phyloP scores from a whole-genome alignment of 2,797 vertebrate species.

The Gobio occitaniae region DNA sequence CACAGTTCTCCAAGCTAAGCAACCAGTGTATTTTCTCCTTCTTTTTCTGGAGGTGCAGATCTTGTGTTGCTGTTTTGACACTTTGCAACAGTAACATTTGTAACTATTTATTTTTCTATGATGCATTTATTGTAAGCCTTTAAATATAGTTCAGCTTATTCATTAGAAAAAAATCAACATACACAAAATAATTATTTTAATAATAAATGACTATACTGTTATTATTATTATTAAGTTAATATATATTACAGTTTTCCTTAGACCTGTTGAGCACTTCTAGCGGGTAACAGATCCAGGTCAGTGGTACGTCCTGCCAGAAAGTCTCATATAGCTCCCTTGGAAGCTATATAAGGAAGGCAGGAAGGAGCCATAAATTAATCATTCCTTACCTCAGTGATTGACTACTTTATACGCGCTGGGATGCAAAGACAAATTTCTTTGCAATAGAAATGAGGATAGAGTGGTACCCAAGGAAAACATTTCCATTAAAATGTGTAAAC shows the following conservation, averaged over 20 bases:
- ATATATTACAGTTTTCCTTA: neutral
- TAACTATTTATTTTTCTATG: neutral
- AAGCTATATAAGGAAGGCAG: slow-evolving; percentile 39
- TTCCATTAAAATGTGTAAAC: slow-evolving; percentile 57
- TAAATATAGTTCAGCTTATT: neutral
- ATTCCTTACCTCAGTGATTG: slow-evolving; percentile 56
- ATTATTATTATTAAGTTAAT: too few relatives aligned
- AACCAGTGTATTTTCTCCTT: neutral
- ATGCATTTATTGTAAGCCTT: neutral
- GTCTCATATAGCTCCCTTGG: slow-evolving; percentile 44
- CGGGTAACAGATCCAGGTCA: slow-evolving; percentile 54
- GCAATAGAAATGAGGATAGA: slow-evolving; percentile 57
- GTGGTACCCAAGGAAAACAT: slow-evolving; percentile 60
- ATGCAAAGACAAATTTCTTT: slow-evolving; percentile 60
- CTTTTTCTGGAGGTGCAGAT: neutral
- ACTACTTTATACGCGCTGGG: slow-evolving; percentile 60
- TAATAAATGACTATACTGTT: neutral
- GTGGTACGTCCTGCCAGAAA: slow-evolving; percentile 41
- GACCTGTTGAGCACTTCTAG: slow-evolving; percentile 47
- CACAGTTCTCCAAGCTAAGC: slow-evolving; percentile 41
- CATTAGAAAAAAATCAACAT: neutral
- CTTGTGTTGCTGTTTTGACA: neutral
- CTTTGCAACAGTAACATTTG: neutral
- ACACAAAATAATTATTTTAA: neutral
- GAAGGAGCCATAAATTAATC: slow-evolving; percentile 53